Evolutionary conservation across 2,113 vertebrate species (phyloP).

Genomic region (Nesogale talazaci): DNA sequence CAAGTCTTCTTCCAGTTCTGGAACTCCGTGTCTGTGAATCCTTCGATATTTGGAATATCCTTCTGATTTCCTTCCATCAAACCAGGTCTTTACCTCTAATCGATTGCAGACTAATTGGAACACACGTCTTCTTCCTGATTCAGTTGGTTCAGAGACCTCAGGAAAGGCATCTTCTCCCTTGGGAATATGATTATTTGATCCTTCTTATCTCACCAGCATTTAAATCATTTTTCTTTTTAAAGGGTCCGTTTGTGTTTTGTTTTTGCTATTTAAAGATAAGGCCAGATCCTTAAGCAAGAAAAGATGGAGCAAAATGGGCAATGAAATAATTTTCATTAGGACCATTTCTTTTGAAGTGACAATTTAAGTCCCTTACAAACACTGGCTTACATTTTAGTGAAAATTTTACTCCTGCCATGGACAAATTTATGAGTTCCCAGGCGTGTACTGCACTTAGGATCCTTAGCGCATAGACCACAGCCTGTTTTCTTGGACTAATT

Average conservation of each 20-base stretch:
- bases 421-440: background rate
- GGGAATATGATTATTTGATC: background rate
- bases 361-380: background rate
- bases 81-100: background rate
- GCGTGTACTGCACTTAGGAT: background rate
- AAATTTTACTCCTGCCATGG: background rate
- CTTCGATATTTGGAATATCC: background rate
- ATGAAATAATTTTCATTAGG: background rate
- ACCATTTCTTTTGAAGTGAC: background rate
- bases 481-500: constrained; percentile 53
- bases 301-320: background rate
- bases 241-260: background rate
- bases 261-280: constrained; percentile 33
- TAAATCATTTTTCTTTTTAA: background rate
- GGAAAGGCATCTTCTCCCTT: background rate
- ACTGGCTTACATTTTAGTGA: background rate
- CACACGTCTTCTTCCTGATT: background rate
- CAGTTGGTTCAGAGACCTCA: background rate
- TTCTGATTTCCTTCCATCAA: background rate
- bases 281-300: background rate
- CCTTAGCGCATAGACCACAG: background rate
- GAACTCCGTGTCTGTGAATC: background rate
- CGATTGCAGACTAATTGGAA: rapidly evolving
- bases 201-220: background rate
- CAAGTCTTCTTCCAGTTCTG: background rate